A percentile compares a stretch with the other conserved stretches of the same genome.
These are phyloP conservation scores for Ceryle rudis DNA, from an alignment of 2,797 vertebrate genomes.

Conservation along the genomic window DNA sequence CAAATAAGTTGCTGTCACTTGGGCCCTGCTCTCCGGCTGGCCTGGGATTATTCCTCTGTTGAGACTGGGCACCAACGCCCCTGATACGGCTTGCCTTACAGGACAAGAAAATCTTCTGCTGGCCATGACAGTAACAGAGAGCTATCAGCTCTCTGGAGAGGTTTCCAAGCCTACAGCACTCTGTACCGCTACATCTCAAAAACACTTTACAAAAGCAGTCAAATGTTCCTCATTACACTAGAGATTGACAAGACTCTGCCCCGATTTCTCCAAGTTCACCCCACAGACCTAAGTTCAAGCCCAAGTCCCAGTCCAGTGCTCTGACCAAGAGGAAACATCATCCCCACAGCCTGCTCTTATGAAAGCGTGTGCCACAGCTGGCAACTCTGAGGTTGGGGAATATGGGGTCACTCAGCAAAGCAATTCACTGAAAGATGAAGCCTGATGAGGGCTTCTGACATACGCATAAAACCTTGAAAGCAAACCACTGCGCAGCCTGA, in stretches of 20 bases:
- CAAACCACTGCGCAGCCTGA: background rate
- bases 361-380: accelerated
- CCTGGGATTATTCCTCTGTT: background rate
- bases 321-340: background rate
- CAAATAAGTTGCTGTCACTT: accelerated
- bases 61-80: background rate
- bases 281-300: background rate
- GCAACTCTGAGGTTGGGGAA: accelerated
- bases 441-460: background rate
- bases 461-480: background rate
- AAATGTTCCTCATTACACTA: background rate
- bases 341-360: background rate
- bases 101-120: background rate
- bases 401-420: background rate
- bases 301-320: accelerated
- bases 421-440: background rate
- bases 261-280: background rate
- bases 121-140: background rate
- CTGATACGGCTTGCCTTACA: background rate
- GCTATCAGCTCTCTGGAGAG: background rate
- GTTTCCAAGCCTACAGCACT: background rate
- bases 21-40: background rate
- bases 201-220: background rate
- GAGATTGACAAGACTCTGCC: background rate
- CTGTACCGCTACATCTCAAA: background rate